Conservation (phyloP, 2,888 invertebrate genomes). For the Cataglyphis livida region DNA sequence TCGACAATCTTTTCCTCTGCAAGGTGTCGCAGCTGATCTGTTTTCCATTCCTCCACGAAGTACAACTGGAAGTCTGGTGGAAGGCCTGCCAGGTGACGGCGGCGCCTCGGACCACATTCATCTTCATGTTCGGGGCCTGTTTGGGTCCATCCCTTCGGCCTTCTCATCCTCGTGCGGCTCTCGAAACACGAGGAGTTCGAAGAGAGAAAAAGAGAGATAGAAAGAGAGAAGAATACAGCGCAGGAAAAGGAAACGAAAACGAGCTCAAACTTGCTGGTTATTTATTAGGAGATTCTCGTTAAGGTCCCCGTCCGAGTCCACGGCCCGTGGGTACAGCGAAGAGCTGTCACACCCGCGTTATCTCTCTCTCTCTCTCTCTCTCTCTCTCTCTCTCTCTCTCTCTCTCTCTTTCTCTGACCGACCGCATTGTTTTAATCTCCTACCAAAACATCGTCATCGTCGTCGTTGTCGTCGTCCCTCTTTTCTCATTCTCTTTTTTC, state of each 20-base stretch:
- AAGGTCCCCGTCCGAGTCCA: slow-evolving; percentile 77
- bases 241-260: slow-evolving; percentile 49
- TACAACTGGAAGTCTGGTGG: slow-evolving; percentile 75
- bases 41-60: slow-evolving; percentile 38
- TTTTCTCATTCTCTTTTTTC: slow-evolving; percentile 43
- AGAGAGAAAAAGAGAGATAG: slow-evolving; percentile 42
- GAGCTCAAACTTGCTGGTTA: slow-evolving; percentile 76
- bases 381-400: neutral
- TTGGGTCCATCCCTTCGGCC: slow-evolving; percentile 68
- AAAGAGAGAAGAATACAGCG: slow-evolving; percentile 19
- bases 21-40: slow-evolving; percentile 65
- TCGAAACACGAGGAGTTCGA: slow-evolving; percentile 66
- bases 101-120: slow-evolving; percentile 84
- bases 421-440: slow-evolving; percentile 82
- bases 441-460: slow-evolving; percentile 62
- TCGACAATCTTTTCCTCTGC: slow-evolving; percentile 47
- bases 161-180: slow-evolving; percentile 68
- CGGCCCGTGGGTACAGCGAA: slow-evolving; percentile 68
- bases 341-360: slow-evolving; percentile 81
- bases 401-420: slow-evolving; percentile 58
- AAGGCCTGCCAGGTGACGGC: slow-evolving; percentile 81
- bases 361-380: slow-evolving; percentile 37
- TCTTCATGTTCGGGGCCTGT: slow-evolving; percentile 78
- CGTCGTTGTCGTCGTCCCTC: slow-evolving; percentile 29
- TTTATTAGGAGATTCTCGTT: slow-evolving; percentile 84